Base-by-base conservation (phyloP, 1,140 invertebrate genomes). In the Drosophila teissieri region DNA sequence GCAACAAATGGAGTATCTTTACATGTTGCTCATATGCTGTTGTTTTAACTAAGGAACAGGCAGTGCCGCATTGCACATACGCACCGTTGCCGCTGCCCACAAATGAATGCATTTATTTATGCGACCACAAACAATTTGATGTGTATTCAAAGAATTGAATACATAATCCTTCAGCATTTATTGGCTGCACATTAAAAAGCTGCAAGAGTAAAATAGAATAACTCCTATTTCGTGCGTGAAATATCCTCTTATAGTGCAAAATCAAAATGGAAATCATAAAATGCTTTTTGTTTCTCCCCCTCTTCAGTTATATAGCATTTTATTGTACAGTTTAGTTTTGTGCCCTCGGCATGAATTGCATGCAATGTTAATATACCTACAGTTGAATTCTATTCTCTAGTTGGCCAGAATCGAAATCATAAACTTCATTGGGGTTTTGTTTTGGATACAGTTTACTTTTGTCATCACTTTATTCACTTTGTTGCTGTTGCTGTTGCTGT, bases 381-480 rank as follows among this genome's bases (percentile, higher is more conserved):
- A 57, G 27, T 57, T 17, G 11, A 36, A 52, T 57, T 62, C 36
- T 24, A 57, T 62, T 52, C 49, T 52, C 49, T 52, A 52, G 49
- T 52, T 52, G 31, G 36, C 11, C 49, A 52, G 49, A 36, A 52
- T 52, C 31, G 17, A 40, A 58, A 24, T 58, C 27, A 63, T 63
- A 58, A 63, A 58, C 53, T 27, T 14, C 12, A 14, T 24, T 45
- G 31, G 17, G n/a, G 44, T 42, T 37, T 24, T 62, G 10, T 52
- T 34, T 52, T 37, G 37, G 44, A 34, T 22, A 51, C 37, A 31
- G 45, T 68, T 68, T 68, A 68, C 45, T 65, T 52, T 44, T 52
- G 37, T 64, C 60, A 64, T 51, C 45, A 42, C 58, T 67, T 64
- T 49, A 42, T 49, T 40, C 63, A 63, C 63, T 49, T 67, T 68